These are phyloP conservation scores for Cartodere bifasciata DNA, from an alignment of 2,888 invertebrate species.

Conservation along the genomic window DNA sequence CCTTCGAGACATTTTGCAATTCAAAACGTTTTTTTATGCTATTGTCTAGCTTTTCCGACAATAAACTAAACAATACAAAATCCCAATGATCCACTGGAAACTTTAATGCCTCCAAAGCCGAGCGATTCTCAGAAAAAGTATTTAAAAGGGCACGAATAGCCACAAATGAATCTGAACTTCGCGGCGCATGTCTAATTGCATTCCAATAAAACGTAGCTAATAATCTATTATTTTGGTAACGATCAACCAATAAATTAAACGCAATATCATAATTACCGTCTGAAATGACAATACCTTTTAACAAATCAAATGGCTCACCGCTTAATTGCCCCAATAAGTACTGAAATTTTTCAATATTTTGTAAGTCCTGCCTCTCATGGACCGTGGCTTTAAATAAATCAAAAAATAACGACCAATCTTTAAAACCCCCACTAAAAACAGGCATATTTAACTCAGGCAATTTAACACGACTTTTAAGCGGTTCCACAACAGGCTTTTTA, in stretches of 20 bases:
- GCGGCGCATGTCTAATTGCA: constrained; percentile 1
- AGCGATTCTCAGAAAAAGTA: constrained; percentile 1
- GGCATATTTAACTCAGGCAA: constrained; percentile 3
- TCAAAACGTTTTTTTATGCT: constrained; percentile 1
- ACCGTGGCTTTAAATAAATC: constrained; percentile 5
- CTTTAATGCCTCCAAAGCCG: neutral
- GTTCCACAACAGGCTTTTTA: too few species aligned
- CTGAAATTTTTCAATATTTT: constrained; percentile 2
- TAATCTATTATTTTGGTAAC: constrained; percentile 2
- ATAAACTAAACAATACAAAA: constrained; percentile 4
- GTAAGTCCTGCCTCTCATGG: constrained; percentile 1
- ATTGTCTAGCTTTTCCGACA: neutral
- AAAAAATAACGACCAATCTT: constrained; percentile 3
- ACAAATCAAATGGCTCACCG: neutral
- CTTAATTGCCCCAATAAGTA: constrained; percentile 1
- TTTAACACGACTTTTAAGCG: too few species aligned
- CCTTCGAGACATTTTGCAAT: too few species aligned
- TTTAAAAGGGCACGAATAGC: neutral
- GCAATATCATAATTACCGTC: neutral
- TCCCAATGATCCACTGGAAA: constrained; percentile 3
- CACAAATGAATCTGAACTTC: too few species aligned
- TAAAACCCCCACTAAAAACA: neutral
- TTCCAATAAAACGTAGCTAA: neutral
- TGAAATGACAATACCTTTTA: neutral
- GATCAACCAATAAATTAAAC: neutral